Conservation (phyloP, 2,888 invertebrate genomes). For the Plutella xylostella region DNA sequence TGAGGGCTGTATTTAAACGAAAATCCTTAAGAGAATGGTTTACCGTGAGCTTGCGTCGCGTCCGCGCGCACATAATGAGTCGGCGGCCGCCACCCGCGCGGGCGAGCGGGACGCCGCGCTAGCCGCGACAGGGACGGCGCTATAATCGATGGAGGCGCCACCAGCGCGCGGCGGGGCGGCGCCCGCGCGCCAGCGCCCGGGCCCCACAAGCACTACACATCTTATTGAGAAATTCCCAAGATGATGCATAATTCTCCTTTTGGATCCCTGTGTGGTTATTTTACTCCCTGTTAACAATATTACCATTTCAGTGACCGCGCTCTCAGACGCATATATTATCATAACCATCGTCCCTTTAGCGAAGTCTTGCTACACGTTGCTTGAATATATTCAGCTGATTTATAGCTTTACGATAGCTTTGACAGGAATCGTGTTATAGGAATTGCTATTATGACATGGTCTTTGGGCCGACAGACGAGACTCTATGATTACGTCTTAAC, state of each 20-base stretch:
- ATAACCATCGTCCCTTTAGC: constrained; percentile 27
- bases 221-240: constrained; percentile 68
- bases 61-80: constrained; percentile 31
- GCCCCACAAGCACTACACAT: constrained; percentile 57
- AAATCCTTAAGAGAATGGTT: constrained; percentile 20
- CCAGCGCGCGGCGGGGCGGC: constrained; percentile 54
- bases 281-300: constrained; percentile 66
- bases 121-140: constrained; percentile 25
- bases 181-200: constrained; percentile 53
- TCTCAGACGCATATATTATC: constrained; percentile 58
- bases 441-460: constrained; percentile 4
- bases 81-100: constrained; percentile 44
- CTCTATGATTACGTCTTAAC: neutral
- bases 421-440: constrained; percentile 12
- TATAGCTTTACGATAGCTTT: constrained; percentile 30
- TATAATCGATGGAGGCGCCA: constrained; percentile 56
- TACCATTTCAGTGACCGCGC: constrained; percentile 57
- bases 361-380: constrained; percentile 28
- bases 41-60: constrained; percentile 29
- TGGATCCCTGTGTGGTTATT: constrained; percentile 54
- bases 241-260: constrained; percentile 62
- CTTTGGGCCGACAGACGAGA: neutral
- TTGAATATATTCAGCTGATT: constrained; percentile 35
- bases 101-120: constrained; percentile 31
- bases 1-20: constrained; percentile 51